Evolutionary conservation across 2,888 invertebrate species (phyloP).

Genomic region (Pseudococcus jackbeardsleyi): DNA sequence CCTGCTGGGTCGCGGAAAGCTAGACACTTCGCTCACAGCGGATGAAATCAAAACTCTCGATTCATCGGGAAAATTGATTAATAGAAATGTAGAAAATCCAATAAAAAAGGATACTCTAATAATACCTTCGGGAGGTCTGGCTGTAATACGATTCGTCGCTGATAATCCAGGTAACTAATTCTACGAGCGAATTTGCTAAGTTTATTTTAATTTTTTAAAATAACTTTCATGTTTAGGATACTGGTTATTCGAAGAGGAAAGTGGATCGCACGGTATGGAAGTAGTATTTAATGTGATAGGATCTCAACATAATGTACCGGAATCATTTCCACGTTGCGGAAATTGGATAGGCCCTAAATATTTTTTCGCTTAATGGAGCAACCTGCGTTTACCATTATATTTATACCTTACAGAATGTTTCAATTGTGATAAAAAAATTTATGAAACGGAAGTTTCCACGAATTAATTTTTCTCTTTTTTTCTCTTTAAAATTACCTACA

Average conservation of each 20-base stretch:
- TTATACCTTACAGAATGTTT: slow-evolving; percentile 32
- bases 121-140: slow-evolving; percentile 79
- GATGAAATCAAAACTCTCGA: slow-evolving; percentile 74
- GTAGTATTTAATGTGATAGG: slow-evolving; percentile 81
- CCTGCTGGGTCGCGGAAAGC: slow-evolving; percentile 73
- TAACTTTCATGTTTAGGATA: slow-evolving; percentile 73
- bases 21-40: slow-evolving; percentile 27
- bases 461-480: slow-evolving; percentile 2
- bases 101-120: slow-evolving; percentile 81
- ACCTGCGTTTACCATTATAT: slow-evolving; percentile 39
- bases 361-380: slow-evolving; percentile 74
- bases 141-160: slow-evolving; percentile 80
- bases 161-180: slow-evolving; percentile 78
- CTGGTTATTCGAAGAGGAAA: slow-evolving; percentile 86
- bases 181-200: not conserved
- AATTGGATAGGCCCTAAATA: slow-evolving; percentile 83
- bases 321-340: slow-evolving; percentile 82
- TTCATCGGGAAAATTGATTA: slow-evolving; percentile 73
- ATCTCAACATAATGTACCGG: slow-evolving; percentile 76
- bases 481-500: not conserved
- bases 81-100: slow-evolving; percentile 75
- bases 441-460: slow-evolving; percentile 45
- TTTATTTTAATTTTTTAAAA: slow-evolving; percentile 66
- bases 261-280: slow-evolving; percentile 83
- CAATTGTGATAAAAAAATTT: slow-evolving; percentile 54